A percentile compares a stretch with the other conserved stretches of the same genome.
phyloP scores from a whole-genome alignment of 2,113 vertebrate genomes.

The Eretmochelys imbricata region DNA sequence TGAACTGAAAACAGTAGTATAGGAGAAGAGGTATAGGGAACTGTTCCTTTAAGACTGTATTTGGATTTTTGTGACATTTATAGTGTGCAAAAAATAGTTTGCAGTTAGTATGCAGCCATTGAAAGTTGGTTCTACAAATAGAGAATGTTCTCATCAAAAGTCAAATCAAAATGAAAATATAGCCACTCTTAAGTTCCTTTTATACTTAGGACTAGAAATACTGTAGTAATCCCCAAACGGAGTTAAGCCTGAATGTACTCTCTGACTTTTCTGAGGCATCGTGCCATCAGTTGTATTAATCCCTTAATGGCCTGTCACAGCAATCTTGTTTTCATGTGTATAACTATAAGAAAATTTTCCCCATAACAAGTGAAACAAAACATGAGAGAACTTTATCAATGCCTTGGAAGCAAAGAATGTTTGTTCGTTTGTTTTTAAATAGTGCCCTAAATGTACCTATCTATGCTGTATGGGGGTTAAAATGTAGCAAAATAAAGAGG shows the following conservation, averaged over 20 bases:
- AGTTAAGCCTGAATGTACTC: background rate
- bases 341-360: background rate
- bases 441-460: background rate
- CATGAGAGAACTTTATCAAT: background rate
- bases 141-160: background rate
- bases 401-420: background rate
- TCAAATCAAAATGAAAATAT: background rate
- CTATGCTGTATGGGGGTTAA: background rate
- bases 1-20: background rate
- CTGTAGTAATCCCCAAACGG: background rate
- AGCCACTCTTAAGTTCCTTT: background rate
- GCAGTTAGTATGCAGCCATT: background rate
- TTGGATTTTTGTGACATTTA: background rate
- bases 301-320: background rate
- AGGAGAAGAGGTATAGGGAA: background rate
- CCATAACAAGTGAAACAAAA: background rate
- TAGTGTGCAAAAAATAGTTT: background rate
- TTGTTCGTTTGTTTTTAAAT: background rate
- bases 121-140: background rate
- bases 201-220: background rate
- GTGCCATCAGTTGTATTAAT: background rate
- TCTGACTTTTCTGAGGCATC: background rate
- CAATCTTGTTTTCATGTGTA: background rate
- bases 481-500: background rate
- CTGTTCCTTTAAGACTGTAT: fast-evolving